These are phyloP conservation scores for Ophthalmolycus amberensis DNA, from an alignment of 2,113 vertebrate genomes.

Conservation along the genomic window DNA sequence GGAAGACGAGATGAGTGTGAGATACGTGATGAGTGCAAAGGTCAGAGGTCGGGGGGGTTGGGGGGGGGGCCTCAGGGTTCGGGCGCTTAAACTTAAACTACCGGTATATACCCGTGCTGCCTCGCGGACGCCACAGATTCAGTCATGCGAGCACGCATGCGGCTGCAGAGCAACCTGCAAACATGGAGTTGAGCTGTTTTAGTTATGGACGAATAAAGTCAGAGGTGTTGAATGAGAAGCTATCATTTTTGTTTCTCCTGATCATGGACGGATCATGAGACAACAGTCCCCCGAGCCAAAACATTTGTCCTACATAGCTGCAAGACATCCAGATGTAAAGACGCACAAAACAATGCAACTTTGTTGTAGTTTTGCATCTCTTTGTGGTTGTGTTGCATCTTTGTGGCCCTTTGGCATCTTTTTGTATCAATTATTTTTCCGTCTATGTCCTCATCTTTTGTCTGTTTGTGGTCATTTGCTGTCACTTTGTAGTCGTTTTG, in stretches of 20 bases:
- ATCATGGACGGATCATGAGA: background rate
- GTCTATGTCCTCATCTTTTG: background rate
- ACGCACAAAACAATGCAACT: background rate
- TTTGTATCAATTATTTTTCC: background rate
- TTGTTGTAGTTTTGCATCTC: background rate
- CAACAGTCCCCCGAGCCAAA: background rate
- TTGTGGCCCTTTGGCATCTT: background rate
- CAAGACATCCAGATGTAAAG: background rate
- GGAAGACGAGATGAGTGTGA: conserved; percentile 44
- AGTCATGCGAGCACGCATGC: background rate
- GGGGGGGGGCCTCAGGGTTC: background rate
- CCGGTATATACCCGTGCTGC: background rate
- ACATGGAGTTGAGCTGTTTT: background rate
- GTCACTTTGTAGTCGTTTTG: background rate
- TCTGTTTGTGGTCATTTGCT: background rate
- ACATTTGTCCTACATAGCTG: background rate
- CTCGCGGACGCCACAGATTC: conserved; percentile 11
- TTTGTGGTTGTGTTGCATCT: background rate
- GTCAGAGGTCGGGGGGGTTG: conserved; percentile 12
- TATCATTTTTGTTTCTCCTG: background rate
- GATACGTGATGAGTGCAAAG: conserved; percentile 57
- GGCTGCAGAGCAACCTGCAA: background rate
- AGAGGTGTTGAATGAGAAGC: background rate
- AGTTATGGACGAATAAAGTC: background rate
- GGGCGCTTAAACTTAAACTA: conserved; percentile 19